Conservation (phyloP, 2,113 vertebrate genomes). For the Labeo rohita region DNA sequence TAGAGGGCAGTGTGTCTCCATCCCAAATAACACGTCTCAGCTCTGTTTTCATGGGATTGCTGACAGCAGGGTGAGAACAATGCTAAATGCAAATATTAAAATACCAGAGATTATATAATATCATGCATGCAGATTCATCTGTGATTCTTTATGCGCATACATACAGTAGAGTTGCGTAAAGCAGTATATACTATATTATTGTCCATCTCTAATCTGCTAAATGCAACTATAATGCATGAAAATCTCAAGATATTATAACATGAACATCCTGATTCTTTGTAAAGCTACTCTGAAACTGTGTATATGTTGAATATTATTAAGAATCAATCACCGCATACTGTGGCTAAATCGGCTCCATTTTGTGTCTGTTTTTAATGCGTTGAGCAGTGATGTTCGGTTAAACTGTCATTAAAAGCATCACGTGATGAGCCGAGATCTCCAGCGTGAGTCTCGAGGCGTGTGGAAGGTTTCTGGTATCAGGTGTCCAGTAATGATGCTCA, state of each 20-base stretch:
- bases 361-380: background rate
- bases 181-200: background rate
- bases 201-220: background rate
- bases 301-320: no score
- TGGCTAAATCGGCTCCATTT: background rate
- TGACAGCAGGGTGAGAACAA: background rate
- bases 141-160: background rate
- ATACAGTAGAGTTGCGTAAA: background rate
- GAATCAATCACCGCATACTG: no score
- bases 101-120: background rate
- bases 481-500: constrained; percentile 31
- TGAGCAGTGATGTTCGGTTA: background rate
- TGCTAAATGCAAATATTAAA: background rate
- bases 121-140: background rate
- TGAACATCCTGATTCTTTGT: no score
- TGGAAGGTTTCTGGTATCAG: constrained; percentile 11
- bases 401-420: background rate
- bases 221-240: background rate
- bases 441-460: background rate
- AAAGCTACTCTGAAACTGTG: no score
- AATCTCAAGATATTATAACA: background rate
- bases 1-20: constrained; percentile 62
- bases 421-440: background rate
- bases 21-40: background rate
- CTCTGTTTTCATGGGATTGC: background rate